Conservation (phyloP, 2,113 vertebrate genomes). For the Speoplatyrhinus poulsoni region DNA sequence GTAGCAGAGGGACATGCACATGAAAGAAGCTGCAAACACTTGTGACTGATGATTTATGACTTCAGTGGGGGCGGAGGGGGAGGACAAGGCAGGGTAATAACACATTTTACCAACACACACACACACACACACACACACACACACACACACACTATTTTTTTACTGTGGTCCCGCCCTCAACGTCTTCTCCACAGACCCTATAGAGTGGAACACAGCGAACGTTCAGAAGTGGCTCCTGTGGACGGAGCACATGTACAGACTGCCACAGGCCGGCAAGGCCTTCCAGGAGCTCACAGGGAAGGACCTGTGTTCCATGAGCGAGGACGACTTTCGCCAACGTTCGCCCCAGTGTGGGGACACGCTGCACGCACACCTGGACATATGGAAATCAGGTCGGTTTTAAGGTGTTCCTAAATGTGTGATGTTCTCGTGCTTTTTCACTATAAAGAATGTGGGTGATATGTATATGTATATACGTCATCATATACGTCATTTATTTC, state of each 20-base stretch:
- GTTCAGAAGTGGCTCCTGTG: slow-evolving; percentile 98
- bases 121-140: neutral
- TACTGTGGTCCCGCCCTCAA: neutral
- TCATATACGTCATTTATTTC: neutral
- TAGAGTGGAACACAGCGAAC: slow-evolving; percentile 88
- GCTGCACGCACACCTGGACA: slow-evolving; percentile 94
- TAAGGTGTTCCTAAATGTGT: neutral
- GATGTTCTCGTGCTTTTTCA: neutral
- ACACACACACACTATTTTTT: too few species aligned
- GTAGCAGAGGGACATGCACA: neutral
- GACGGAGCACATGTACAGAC: slow-evolving; percentile 94
- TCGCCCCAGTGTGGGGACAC: slow-evolving; percentile 88
- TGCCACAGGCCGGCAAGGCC: slow-evolving; percentile 88
- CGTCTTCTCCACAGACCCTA: slow-evolving; percentile 77
- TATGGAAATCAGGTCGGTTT: slow-evolving; percentile 94
- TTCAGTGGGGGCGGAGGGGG: neutral
- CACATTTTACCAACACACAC: neutral
- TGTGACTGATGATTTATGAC: neutral
- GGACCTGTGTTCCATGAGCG: slow-evolving; percentile 90
- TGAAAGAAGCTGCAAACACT: neutral
- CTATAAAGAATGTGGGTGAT: too few species aligned
- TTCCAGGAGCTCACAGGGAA: slow-evolving; percentile 92
- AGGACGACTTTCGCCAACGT: slow-evolving; percentile 92
- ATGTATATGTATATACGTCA: neutral
- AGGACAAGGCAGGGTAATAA: neutral